Conservation (phyloP, 2,113 vertebrate species). For the Peromyscus polionotus region DNA sequence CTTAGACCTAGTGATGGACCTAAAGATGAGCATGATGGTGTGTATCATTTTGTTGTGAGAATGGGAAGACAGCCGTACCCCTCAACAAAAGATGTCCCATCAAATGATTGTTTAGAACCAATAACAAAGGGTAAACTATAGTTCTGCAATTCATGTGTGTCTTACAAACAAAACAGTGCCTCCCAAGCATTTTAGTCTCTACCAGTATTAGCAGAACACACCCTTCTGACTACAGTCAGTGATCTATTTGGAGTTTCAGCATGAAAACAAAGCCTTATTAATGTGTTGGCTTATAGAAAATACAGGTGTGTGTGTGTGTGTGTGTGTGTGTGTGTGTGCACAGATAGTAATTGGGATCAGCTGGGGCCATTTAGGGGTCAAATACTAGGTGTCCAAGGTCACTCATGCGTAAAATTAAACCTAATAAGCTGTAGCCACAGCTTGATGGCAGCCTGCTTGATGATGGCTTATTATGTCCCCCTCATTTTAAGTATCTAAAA, state of each 20-base stretch:
- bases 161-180: not conserved
- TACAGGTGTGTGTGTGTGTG: not conserved
- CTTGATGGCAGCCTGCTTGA: constrained; percentile 3
- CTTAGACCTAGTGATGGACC: not conserved
- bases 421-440: constrained; percentile 19
- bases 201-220: not conserved
- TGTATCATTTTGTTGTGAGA: not conserved
- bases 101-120: constrained; percentile 1
- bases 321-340: fast-evolving
- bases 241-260: not conserved
- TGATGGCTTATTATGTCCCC: not conserved
- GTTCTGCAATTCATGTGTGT: not conserved
- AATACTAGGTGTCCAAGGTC: not conserved
- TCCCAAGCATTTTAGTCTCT: not conserved
- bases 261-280: constrained; percentile 49
- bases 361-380: constrained; percentile 37
- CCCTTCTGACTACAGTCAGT: not conserved
- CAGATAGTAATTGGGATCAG: constrained; percentile 54
- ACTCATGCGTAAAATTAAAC: constrained; percentile 54
- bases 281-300: constrained; percentile 21
- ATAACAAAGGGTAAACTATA: not conserved
- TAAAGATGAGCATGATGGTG: not conserved
- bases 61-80: not conserved
- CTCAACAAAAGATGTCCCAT: not conserved
- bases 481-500: not conserved